phyloP scores from a whole-genome alignment of 2,888 invertebrate genomes.

The Boloria euphrosyne region DNA sequence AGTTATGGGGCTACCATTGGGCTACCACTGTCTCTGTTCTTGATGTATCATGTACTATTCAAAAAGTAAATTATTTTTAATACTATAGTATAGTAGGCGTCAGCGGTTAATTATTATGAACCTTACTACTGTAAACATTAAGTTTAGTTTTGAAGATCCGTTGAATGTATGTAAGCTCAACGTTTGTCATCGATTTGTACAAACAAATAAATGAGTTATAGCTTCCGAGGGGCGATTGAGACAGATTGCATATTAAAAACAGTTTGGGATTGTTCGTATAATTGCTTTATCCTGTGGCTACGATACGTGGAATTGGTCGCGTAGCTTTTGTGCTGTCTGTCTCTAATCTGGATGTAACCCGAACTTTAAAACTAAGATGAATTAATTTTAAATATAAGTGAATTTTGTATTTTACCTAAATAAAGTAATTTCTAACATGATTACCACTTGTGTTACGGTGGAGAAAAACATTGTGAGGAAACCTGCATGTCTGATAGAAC shows the following conservation, averaged over 20 bases:
- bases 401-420: too few relatives aligned
- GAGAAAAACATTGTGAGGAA: too few relatives aligned
- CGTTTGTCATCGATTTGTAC: conserved; percentile 41
- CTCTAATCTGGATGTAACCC: neutral
- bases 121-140: neutral
- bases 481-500: too few relatives aligned
- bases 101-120: neutral
- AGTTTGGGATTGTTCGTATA: conserved; percentile 33
- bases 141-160: neutral
- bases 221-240: conserved; percentile 47
- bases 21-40: too few relatives aligned
- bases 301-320: neutral
- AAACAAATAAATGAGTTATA: conserved; percentile 57
- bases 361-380: too few relatives aligned
- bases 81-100: too few relatives aligned
- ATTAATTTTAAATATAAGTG: too few relatives aligned
- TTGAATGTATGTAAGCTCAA: conserved; percentile 4
- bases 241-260: conserved; percentile 34
- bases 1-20: too few relatives aligned
- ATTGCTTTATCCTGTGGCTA: conserved; percentile 38
- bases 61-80: too few relatives aligned
- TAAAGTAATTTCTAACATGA: too few relatives aligned
- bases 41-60: too few relatives aligned
- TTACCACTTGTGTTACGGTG: too few relatives aligned
- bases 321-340: neutral